These are phyloP conservation scores for Porites australiensis DNA, from an alignment of 64 coral and sea anemone species.

Conservation along the genomic window DNA sequence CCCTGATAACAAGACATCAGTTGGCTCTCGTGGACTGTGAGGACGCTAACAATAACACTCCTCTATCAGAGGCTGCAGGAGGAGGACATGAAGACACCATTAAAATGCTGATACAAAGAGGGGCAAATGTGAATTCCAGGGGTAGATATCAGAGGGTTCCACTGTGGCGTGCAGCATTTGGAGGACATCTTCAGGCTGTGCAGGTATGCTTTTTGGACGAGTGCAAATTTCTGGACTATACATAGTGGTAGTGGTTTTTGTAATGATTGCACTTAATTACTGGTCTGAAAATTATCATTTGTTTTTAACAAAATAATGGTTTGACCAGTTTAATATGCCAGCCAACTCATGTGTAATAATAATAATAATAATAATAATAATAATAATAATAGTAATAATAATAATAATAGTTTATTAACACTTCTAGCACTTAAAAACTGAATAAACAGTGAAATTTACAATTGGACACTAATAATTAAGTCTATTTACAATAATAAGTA, in stretches of 20 bases:
- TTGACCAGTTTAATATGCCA: too few species aligned
- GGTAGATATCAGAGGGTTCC: slow-evolving; percentile 91
- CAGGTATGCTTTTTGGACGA: slow-evolving; percentile 51
- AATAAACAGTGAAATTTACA: too few species aligned
- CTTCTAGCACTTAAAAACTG: too few species aligned
- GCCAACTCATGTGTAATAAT: too few species aligned
- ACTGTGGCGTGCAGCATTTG: slow-evolving; percentile 96
- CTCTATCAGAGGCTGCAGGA: slow-evolving; percentile 90
- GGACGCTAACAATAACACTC: slow-evolving; percentile 97
- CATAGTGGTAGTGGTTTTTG: too few species aligned
- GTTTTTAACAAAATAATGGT: not conserved
- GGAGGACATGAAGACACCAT: slow-evolving; percentile 93
- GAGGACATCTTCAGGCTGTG: slow-evolving; percentile 93
- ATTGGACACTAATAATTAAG: too few species aligned
- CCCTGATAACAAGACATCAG: slow-evolving; percentile 81
- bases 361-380: too few species aligned
- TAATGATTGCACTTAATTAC: not conserved
- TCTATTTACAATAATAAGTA: too few species aligned
- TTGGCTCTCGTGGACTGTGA: slow-evolving; percentile 84
- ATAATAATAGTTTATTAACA: too few species aligned
- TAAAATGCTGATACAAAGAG: slow-evolving; percentile 79
- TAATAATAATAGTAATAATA: too few species aligned
- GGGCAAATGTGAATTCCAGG: slow-evolving; percentile 83
- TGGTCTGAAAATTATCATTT: not conserved
- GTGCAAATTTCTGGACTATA: not conserved